Base-by-base conservation (phyloP, 1,140 invertebrate species). In the Ips nitidus region DNA sequence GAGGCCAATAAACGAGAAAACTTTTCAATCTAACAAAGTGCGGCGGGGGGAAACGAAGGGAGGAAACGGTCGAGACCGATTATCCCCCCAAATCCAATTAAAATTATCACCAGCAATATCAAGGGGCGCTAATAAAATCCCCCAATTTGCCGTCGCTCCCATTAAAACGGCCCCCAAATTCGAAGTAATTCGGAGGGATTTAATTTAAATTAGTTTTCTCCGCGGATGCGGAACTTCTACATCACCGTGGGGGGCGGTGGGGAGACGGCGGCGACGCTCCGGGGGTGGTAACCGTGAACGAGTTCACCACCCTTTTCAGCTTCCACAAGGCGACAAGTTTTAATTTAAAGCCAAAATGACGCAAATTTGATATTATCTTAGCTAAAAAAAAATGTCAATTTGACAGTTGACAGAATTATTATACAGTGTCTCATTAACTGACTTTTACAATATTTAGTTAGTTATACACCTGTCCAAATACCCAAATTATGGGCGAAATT, bases 201-300 rank as follows among this genome's bases (percentile, higher is more conserved):
- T 78, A 78, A 78, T 78, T 78, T 78, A 78, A 78, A 78, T 78
- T 78, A 78, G 77, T 78, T 78, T 78, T 76, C 77, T 76, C 71
- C 76, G 76, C 71, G 57, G 75, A 73, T 71, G 75, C 69, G 75
- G 76, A 71, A 74, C 74, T 73, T 74, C 75, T 74, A 75, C 73
- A 75, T 74, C 73, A 74, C 71, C 71, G 69, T 64, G 53, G 63
- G 67, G 71, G 69, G 66, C 65, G 66, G 70, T 47, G 66, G 50
- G 64, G 66, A 71, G 53, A 47, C 8, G 55, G 41, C 22, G 22
- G 22, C 22, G 22, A 22, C 22, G 22, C 22, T 22, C 22, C 22
- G 38, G 52, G 36, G 45, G 6, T 50, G 45, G 22, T 22, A 22
- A 22, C 22, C 22, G 22, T 22, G 0, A 22, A 22, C 22, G 22